These are phyloP conservation scores for Rhopalosiphum nymphaeae DNA, from an alignment of 2,888 invertebrate species.

Conservation along the genomic window DNA sequence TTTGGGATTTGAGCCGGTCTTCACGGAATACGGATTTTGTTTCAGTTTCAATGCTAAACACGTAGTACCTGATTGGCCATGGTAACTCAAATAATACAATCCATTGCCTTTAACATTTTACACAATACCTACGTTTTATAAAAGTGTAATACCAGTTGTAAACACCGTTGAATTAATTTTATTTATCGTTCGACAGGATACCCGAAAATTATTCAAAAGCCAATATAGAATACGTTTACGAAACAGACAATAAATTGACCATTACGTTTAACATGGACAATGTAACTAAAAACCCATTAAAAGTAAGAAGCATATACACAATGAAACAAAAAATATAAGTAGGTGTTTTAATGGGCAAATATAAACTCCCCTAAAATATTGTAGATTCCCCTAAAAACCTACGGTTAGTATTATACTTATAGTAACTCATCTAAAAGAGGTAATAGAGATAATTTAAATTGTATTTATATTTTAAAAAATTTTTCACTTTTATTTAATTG, in stretches of 20 bases:
- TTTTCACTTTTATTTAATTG: no score
- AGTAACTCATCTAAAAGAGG: no score
- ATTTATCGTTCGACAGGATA: conserved; percentile 43
- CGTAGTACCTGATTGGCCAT: conserved; percentile 74
- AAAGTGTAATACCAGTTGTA: not conserved
- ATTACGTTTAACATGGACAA: conserved; percentile 73
- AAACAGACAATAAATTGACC: conserved; percentile 79
- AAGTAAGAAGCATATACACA: conserved; percentile 52
- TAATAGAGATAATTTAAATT: no score
- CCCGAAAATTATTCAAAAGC: conserved; percentile 52
- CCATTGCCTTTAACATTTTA: not conserved
- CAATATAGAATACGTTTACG: conserved; percentile 74
- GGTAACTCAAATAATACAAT: conserved; percentile 70
- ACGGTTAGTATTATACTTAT: no score
- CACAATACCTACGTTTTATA: not conserved
- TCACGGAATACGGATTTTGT: conserved; percentile 83
- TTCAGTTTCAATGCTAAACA: conserved; percentile 80
- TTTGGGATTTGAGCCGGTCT: conserved; percentile 77
- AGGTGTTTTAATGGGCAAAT: no score
- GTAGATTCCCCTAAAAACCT: no score
- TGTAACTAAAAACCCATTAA: conserved; percentile 66
- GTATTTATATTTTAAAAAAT: no score
- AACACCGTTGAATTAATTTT: conserved; percentile 40
- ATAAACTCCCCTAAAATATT: no score
- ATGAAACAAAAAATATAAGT: no score